These are phyloP conservation scores for Cheiracanthium punctorium DNA, from an alignment of 2,888 invertebrate species.

Conservation along the genomic window DNA sequence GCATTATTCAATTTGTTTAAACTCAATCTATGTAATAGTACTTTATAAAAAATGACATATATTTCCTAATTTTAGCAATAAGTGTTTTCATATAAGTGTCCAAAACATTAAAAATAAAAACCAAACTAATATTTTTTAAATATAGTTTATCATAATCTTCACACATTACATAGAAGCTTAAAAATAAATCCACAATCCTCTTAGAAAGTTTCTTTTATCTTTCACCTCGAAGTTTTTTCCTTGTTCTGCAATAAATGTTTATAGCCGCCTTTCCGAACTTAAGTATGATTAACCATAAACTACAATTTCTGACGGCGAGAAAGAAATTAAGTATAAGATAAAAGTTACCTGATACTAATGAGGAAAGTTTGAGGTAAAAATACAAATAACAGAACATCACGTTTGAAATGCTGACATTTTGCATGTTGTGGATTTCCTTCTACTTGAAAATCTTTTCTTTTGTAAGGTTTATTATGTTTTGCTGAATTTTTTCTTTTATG, in stretches of 20 bases:
- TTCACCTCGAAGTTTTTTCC: slow-evolving; percentile 35
- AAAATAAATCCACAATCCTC: too few species aligned
- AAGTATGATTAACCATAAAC: slow-evolving; percentile 37
- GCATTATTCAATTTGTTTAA: too few species aligned
- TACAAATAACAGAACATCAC: slow-evolving; percentile 37
- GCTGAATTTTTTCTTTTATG: neutral
- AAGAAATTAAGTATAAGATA: slow-evolving; percentile 9
- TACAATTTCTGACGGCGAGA: slow-evolving; percentile 21
- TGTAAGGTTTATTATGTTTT: slow-evolving; percentile 30
- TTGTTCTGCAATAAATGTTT: slow-evolving; percentile 34
- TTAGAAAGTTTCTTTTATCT: too few species aligned
- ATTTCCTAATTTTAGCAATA: too few species aligned
- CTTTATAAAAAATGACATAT: too few species aligned
- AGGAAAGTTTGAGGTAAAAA: slow-evolving; percentile 31
- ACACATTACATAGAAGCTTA: too few species aligned
- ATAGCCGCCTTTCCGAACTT: slow-evolving; percentile 36
- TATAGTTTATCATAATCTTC: too few species aligned
- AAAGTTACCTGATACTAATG: slow-evolving; percentile 18
- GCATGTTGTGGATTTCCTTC: slow-evolving; percentile 37
- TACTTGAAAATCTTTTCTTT: slow-evolving; percentile 46
- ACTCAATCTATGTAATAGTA: too few species aligned
- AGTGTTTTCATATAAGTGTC: too few species aligned
- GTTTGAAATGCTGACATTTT: slow-evolving; percentile 57
- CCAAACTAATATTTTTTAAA: too few species aligned
- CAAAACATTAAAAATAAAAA: too few species aligned